phyloP scores from a whole-genome alignment of 1,140 invertebrate species.

The Neodiprion pinetum region DNA sequence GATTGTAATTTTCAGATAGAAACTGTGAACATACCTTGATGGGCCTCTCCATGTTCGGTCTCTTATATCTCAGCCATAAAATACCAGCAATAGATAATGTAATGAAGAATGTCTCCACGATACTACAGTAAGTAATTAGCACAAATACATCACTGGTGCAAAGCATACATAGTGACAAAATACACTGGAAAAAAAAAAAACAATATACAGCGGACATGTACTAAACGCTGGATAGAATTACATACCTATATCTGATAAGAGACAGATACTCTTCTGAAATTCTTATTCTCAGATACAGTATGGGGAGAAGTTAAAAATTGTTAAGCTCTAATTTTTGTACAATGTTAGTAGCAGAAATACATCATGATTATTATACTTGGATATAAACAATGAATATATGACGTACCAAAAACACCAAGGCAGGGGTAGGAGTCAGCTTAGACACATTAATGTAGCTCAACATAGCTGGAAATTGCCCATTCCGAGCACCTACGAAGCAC shows the following conservation, averaged over 20 bases:
- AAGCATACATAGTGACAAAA: conserved; percentile 86
- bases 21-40: conserved; percentile 75
- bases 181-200: conserved; percentile 67
- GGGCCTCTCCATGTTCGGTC: conserved; percentile 81
- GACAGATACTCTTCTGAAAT: no score
- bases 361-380: no score
- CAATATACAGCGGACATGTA: conserved; percentile 4
- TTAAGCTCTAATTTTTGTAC: no score
- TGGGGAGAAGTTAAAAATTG: no score
- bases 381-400: conserved; percentile 4
- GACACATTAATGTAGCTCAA: conserved; percentile 86
- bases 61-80: conserved; percentile 83
- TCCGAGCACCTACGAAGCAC: conserved; percentile 90
- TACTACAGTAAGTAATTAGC: conserved; percentile 93
- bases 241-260: no score
- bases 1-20: conserved; percentile 7
- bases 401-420: conserved; percentile 84
- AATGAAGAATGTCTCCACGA: conserved; percentile 93
- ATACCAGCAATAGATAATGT: conserved; percentile 88
- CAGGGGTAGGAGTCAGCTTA: conserved; percentile 83
- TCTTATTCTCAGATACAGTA: no score
- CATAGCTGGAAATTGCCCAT: conserved; percentile 86
- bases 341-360: no score
- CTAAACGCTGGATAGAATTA: no score
- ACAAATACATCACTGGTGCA: conserved; percentile 85